Evolutionary conservation across 2,888 invertebrate species (phyloP), one percentile per base, ranked within the genome.

Genomic region (Ophioninae sp.): DNA sequence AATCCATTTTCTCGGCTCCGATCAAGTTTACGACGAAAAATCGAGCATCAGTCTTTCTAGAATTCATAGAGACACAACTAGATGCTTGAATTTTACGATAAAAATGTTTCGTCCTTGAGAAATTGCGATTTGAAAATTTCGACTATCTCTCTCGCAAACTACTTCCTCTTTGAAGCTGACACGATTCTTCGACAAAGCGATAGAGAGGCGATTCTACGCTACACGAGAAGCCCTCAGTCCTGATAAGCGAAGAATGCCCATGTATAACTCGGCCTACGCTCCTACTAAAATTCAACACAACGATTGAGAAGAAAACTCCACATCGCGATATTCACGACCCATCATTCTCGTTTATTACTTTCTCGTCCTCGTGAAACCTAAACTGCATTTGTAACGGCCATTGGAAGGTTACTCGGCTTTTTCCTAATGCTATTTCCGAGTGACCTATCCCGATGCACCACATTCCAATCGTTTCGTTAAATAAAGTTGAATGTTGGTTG

Each of bases 111-210:
- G n/a, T n/a, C n/a, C n/a, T n/a, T n/a, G n/a, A n/a, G n/a, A n/a
- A n/a, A n/a, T n/a, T n/a, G n/a, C n/a, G n/a, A n/a, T n/a, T n/a
- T n/a, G n/a, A n/a, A n/a, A n/a, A n/a, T n/a, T n/a, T n/a, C n/a
- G n/a, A n/a, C n/a, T n/a, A n/a, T n/a, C n/a, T n/a, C n/a, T n/a
- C n/a, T n/a, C n/a, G n/a, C n/a, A n/a, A n/a, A 97, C 98, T 5
- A 97, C 98, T 80, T 98, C 98, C 91, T 96, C 98, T 9, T 98
- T 99, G 0, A 98, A 98, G 93, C 93, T 99, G 41, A 96, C 97
- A 2, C 95, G 98, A 90, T 99, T 99, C 94, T 98, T 98, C 93
- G 99, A 99, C 93, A 97, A 97, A 93, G 95, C 96, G 13, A 95
- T 95, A 83, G 95, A 95, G 89, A 93, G 94, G 86, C 93, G 95